Conservation (phyloP, 2,113 vertebrate genomes). For the Pelvicachromis taeniatus region DNA sequence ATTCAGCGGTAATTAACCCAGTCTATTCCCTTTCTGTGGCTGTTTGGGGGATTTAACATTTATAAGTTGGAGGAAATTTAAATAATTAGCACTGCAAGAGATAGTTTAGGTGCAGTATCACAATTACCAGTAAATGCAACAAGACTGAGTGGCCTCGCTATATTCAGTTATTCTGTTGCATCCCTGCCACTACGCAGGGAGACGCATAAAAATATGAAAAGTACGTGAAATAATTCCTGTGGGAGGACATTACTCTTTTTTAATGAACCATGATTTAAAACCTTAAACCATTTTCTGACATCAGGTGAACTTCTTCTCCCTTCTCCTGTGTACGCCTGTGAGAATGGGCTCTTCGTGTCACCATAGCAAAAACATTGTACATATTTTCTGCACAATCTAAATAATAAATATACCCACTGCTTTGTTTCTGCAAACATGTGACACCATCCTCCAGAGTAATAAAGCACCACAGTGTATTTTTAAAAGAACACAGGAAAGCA, state of each 20-base stretch:
- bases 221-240: neutral
- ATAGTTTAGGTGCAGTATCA: neutral
- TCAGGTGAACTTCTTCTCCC: neutral
- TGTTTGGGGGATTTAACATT: neutral
- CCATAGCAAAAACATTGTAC: neutral
- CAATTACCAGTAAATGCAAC: neutral
- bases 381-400: neutral
- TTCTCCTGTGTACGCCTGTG: neutral
- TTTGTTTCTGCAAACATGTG: neutral
- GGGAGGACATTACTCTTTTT: neutral
- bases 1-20: rapidly evolving
- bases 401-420: neutral
- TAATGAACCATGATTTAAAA: neutral
- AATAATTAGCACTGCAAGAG: neutral
- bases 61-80: neutral
- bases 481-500: neutral
- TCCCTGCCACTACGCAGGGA: neutral
- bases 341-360: neutral
- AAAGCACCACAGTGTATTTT: neutral
- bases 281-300: neutral
- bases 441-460: neutral
- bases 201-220: neutral
- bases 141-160: neutral
- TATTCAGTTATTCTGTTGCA: neutral
- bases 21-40: neutral